These are phyloP conservation scores for Pangasianodon hypophthalmus DNA, from an alignment of 2,113 vertebrate genomes.

Conservation along the genomic window DNA sequence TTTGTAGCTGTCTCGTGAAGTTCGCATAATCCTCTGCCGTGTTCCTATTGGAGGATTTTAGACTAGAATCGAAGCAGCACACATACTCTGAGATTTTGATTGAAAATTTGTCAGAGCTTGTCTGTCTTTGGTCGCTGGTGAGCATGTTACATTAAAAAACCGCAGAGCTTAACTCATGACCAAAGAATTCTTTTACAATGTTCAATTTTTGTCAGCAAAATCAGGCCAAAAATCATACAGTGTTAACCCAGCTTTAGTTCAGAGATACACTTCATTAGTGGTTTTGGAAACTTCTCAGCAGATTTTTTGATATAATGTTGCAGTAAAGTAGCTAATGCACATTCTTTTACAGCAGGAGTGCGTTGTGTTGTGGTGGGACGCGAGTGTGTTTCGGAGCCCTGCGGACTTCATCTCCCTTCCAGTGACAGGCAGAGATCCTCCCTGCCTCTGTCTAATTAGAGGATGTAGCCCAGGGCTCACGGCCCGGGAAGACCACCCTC, in stretches of 20 bases:
- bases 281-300: neutral
- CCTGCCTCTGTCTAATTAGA: slow-evolving; percentile 79
- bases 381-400: slow-evolving; percentile 62
- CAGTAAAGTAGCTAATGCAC: neutral
- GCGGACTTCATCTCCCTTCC: slow-evolving; percentile 77
- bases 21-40: neutral
- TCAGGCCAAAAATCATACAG: neutral
- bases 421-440: slow-evolving; percentile 79
- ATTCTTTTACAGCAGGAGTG: neutral
- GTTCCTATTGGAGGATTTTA: neutral
- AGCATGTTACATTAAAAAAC: neutral
- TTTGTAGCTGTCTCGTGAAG: neutral
- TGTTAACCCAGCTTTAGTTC: neutral
- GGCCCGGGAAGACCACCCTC: slow-evolving; percentile 77
- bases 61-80: neutral
- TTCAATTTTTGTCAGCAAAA: neutral
- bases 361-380: slow-evolving; percentile 23
- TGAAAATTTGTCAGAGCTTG: neutral
- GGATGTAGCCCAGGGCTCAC: slow-evolving; percentile 80
- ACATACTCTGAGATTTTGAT: neutral
- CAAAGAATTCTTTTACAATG: neutral
- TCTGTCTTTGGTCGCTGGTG: neutral
- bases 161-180: neutral
- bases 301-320: neutral
- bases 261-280: neutral